These are phyloP conservation scores for Ophion costatus DNA, from an alignment of 2,888 invertebrate genomes.

Conservation along the genomic window DNA sequence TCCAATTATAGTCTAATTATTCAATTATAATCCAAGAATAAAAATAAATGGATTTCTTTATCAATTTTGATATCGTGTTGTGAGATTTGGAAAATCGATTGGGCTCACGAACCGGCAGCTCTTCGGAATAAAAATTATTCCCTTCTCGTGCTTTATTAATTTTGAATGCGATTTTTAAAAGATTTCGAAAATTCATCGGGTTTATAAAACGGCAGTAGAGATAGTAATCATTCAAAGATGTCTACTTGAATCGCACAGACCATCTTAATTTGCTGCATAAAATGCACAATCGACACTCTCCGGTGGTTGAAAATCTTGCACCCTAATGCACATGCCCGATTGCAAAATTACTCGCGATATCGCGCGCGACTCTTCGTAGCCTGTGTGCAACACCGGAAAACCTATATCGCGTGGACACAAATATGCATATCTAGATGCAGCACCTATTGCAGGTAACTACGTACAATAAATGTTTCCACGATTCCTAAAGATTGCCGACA, in stretches of 20 bases:
- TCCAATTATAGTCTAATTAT: too few relatives aligned
- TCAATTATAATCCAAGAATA: too few relatives aligned
- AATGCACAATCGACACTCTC: constrained; percentile 34
- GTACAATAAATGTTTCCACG: constrained; percentile 60
- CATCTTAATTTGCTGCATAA: constrained; percentile 24
- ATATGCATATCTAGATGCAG: constrained; percentile 57
- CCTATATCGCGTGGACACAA: constrained; percentile 49
- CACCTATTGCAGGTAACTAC: constrained; percentile 55
- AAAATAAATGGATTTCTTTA: too few relatives aligned
- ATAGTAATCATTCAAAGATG: constrained; percentile 15
- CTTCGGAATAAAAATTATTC: too few relatives aligned
- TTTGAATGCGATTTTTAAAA: too few relatives aligned
- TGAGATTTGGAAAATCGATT: too few relatives aligned
- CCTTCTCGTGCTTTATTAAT: too few relatives aligned
- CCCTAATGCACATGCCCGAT: constrained; percentile 33
- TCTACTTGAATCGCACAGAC: constrained; percentile 4
- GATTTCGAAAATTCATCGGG: too few relatives aligned
- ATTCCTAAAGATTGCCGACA: constrained; percentile 51
- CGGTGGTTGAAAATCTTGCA: constrained; percentile 28
- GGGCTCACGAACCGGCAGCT: too few relatives aligned
- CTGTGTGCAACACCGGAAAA: constrained; percentile 54
- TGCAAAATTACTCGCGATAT: constrained; percentile 36
- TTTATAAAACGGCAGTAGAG: neutral
- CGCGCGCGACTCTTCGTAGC: constrained; percentile 17
- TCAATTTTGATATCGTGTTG: too few relatives aligned